Conservation (phyloP, 2,113 vertebrate species). For the human (Homo sapiens) region GRCh38 chr2:138520501-138521000, state of each 20-base stretch:
- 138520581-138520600: not conserved
- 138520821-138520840: constrained; percentile 12
- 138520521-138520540: not conserved
- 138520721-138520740: not conserved
- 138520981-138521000: not conserved
- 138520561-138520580: not conserved
- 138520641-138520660: not conserved
- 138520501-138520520: not conserved
- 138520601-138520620: not conserved
- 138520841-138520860: not conserved
- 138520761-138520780: not conserved
- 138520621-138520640: not conserved
- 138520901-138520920: not conserved
- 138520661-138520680: not conserved
- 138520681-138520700: not conserved
- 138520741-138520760: not conserved
- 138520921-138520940: not conserved
- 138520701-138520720: not conserved
- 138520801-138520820: not conserved
- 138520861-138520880: not conserved
- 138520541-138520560: not conserved
- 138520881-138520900: not conserved
- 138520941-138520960: not conserved
- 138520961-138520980: not conserved
- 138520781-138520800: not conserved